Evolutionary conservation across 2,888 invertebrate species (phyloP), one percentile per base, ranked within the genome.

Genomic region (Amphiduros pacificus): DNA sequence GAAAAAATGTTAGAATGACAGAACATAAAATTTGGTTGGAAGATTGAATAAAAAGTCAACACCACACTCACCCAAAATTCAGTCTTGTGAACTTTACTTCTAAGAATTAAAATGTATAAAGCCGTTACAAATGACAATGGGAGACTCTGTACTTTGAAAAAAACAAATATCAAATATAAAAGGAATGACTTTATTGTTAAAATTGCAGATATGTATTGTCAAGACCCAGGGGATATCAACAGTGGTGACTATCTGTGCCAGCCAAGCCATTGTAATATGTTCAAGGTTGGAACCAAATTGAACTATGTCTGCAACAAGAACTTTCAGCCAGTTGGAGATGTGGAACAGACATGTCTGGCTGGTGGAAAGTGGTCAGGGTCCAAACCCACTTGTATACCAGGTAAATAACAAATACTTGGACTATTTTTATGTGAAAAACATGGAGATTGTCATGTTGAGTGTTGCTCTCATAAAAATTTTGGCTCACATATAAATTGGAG

Each of bases 251-350:
- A 60, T 55, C 59, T 64, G 62, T 69, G 69, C 50, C 55, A 54
- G 36, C 67, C 65, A 1, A 52, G 36, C 24, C 59, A 62, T 31
- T 61, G 63, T 41, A 63, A 63, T 31, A 51, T 60, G 49, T 75
- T 68, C 65, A 63, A 63, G 6, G 67, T 74, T 17, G 74, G 75
- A 9, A 70, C 74, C 26, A 64, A 85, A 62, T 88, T 90, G 3
- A 86, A 87, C 73, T 92, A 91, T 82, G 88, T 88, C 73, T 95
- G 94, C 82, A 90, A 90, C 63, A 85, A 88, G 17, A 93, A 93
- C 31, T 93, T 88, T 82, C 88, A 88, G 69, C 87, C 52, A 61
- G 87, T 89, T 68, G 94, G 94, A 6, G 86, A 89, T 2, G 85
- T 89, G 44, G 89, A 90, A 74, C 87, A 93, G 70, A 90, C 90